Evolutionary conservation across 2,113 vertebrate species (phyloP).

Genomic region (Corapipo altera): DNA sequence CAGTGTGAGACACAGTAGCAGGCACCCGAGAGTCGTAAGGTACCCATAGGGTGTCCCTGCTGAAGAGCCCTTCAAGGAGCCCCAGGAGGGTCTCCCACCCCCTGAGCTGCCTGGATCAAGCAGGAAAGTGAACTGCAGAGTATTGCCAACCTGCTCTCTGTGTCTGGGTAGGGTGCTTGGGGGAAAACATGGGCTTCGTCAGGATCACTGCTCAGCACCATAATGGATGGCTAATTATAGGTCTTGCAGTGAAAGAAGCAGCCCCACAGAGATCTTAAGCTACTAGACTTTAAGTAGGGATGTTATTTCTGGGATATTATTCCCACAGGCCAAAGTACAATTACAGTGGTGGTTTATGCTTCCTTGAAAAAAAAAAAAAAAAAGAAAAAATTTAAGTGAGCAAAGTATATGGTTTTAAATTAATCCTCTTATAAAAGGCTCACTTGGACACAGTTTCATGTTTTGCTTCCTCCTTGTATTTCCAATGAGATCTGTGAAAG

Average conservation of each 20-base stretch:
- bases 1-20: background rate
- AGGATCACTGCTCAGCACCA: background rate
- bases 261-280: constrained; percentile 32
- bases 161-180: background rate
- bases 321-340: constrained; percentile 47
- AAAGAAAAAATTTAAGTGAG: background rate
- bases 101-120: background rate
- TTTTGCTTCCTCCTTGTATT: background rate
- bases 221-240: constrained; percentile 57
- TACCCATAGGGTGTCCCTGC: background rate
- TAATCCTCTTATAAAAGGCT: background rate
- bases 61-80: background rate
- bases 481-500: background rate
- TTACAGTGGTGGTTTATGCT: background rate
- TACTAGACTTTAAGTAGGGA: background rate
- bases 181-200: background rate
- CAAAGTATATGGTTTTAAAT: background rate
- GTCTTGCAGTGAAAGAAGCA: constrained; percentile 12
- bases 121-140: background rate
- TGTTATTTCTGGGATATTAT: constrained; percentile 25
- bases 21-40: background rate
- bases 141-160: background rate
- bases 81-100: background rate
- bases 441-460: background rate
- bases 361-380: background rate